Base-by-base conservation (phyloP, 2,888 invertebrate genomes). In the Conistra vaccinii region DNA sequence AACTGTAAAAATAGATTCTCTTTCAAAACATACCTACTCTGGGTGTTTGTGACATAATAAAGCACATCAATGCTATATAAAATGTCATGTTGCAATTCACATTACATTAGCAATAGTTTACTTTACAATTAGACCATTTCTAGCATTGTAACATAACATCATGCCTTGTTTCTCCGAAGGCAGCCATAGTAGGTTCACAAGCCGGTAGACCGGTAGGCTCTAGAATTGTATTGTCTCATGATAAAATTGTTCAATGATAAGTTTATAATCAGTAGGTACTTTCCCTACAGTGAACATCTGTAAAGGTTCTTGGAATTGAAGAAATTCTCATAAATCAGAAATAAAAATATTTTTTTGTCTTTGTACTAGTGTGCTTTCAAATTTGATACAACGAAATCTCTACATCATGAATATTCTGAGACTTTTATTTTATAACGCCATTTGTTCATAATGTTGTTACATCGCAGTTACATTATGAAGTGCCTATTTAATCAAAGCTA, bases 51-150 rank as follows among this genome's bases (percentile, higher is more conserved):
- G 17, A 26, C 35, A 39, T 32, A 17, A 17, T n/a, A 39, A 26
- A 26, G 26, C 26, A 42, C 3, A 20, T 12, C 1, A 1, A 14
- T 63, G 7, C 1, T 23, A 23, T 23, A 23, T 17, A 42, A 26
- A 63, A 63, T 10, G 12, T 45, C 12, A 12, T 12, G 6, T 23
- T 55, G 2, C 0, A 5, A 45, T 23, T 39, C n/a, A 23, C 7
- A 73, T 60, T 3, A 71, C 2, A n/a, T 29, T 42, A 23, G 5
- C 14, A 39, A 39, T 45, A 32, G 32, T 68, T 60, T 20, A 76
- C 60, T 48, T 70, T 70, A 69, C 60, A 60, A 45, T 61, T 23
- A 55, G n/a, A 78, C 29, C 45, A 55, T 12, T 55, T 76, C 39
- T 20, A 26, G 20, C 4, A 58, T n/a, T 78, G 26, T 26, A 55